Evolutionary conservation across 2,797 vertebrate species (phyloP), one percentile per base, ranked within the genome.

Genomic region (Melanotaenia parkinsoni): DNA sequence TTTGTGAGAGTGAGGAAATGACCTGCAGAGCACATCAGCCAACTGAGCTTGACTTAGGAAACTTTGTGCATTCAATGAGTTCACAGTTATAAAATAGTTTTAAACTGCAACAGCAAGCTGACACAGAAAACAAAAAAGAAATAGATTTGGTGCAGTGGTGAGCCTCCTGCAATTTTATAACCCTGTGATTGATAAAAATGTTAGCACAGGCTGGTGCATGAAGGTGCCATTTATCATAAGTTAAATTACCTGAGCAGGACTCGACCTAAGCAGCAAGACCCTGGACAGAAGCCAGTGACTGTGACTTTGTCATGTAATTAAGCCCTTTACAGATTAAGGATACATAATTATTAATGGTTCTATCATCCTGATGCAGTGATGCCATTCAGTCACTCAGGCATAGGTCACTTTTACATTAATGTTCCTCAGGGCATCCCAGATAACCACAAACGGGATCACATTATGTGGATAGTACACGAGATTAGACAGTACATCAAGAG

Each of bases 41-140:
- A 24, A 68, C 64, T 85, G 70, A 85, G 79, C 83, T 72, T 51
- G 51, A 67, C 80, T 59, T 74, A 80, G 57, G 18, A 84, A 86
- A 77, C 71, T 67, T 74, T 65, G 61, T 76, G 63, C 63, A 51
- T 62, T 45, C 38, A 26, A 62, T 77, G 61, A 68, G 56, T 72
- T 79, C 61, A 67, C 38, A 68, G 67, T 65, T 20, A 63, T 66
- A 69, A 35, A 74, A 8, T 66, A 79, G 70, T 66, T 80, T 73
- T 72, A 86, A 80, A 89, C 40, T 74, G 18, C 47, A 18, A 20
- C 24, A 53, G 58, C 3, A 32, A 6, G 12, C 10, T 40, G 26
- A 40, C 13, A 26, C 12, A 47, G n/a, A 60, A 70, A 59, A 70
- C 33, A 53, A 30, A 12, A 40, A 7, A 54, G 16, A 68, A 62